Evolutionary conservation across 2,888 invertebrate species (phyloP), one percentile per base, ranked within the genome.

Genomic region (Calliphora vomitoria): DNA sequence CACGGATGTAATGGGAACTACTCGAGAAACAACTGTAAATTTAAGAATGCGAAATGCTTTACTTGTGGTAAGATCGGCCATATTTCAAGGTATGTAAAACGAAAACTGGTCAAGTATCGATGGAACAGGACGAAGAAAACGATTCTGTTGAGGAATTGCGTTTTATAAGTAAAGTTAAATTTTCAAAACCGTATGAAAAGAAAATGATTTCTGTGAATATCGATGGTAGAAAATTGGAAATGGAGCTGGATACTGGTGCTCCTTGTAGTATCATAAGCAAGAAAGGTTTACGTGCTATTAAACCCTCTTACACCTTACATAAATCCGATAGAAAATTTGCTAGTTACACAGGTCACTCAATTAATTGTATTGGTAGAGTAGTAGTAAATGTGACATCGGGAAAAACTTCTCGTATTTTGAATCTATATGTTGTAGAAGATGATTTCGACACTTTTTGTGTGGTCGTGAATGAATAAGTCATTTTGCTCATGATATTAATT

Each of bases 201-300:
- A n/a, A n/a, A n/a, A n/a, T n/a, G n/a, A n/a, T n/a, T n/a, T n/a
- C n/a, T n/a, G n/a, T n/a, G n/a, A n/a, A n/a, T n/a, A n/a, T n/a
- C n/a, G n/a, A n/a, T n/a, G n/a, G n/a, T n/a, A n/a, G n/a, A n/a
- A n/a, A n/a, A n/a, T n/a, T n/a, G n/a, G n/a, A n/a, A n/a, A n/a
- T n/a, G n/a, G n/a, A 69, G 18, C 31, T 86, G 15, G 83, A 86
- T 35, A 86, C 76, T 5, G 88, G 87, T 35, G 79, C 82, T 0
- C 80, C 78, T 13, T 87, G 85, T 25, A 79, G 72, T 38, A 83
- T 86, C 15, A 85, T 84, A 11, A 84, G 78, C 55, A 47, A 35
- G 38, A 50, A 31, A 31, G 72, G 44, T 44, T 35, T 78, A 18
- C n/a, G 18, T 35, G 8, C 31, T 6, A 50, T 75, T 18, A 66